Base-by-base conservation (phyloP, 2,888 invertebrate genomes). In the Anthrax anthrax region DNA sequence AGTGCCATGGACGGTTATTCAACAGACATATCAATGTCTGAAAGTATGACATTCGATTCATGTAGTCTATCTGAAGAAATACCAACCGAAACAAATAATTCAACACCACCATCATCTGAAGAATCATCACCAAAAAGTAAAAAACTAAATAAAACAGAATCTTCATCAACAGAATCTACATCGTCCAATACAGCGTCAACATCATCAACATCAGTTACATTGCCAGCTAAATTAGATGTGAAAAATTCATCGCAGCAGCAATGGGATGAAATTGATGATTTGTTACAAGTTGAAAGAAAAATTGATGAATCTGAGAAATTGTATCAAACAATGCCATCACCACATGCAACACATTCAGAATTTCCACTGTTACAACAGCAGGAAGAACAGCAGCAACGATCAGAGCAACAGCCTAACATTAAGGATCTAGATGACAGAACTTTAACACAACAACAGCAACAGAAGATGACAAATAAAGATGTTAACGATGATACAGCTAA, bases 251-350 rank as follows among this genome's bases (percentile, higher is more conserved):
- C n/a, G n/a, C n/a, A n/a, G n/a, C n/a, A n/a, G n/a, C 76, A 80
- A 55, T 80, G 81, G 79, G 81, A 81, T 60, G 81, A 81, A 58
- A 65, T 81, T 37, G 81, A 81, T 58, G 80, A 82, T 54, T 63
- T 82, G 32, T 63, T 81, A 49, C 79, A 79, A 65, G 80, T 81
- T 3, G 81, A 81, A 60, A 70, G 80, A 37, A 75, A 75, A 56
- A 65, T 75, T 16, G 76, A 75, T 50, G 76, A 78, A 40, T 70
- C 73, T 44, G 76, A 78, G 40, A 80, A 80, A 59, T 62, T 76
- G 29, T 82, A 81, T 61, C 79, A 78, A 66, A 83, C 82, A 17
- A 78, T 83, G 78, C 82, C 82, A 1, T n/a, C n/a, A n/a, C n/a
- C n/a, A n/a, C n/a, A n/a, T n/a, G n/a, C n/a, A n/a, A 76, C 77